A percentile compares a stretch with the other conserved stretches of the same genome.
Evolutionary conservation across 2,888 invertebrate genomes (phyloP).

Genomic region (Busseola fusca): DNA sequence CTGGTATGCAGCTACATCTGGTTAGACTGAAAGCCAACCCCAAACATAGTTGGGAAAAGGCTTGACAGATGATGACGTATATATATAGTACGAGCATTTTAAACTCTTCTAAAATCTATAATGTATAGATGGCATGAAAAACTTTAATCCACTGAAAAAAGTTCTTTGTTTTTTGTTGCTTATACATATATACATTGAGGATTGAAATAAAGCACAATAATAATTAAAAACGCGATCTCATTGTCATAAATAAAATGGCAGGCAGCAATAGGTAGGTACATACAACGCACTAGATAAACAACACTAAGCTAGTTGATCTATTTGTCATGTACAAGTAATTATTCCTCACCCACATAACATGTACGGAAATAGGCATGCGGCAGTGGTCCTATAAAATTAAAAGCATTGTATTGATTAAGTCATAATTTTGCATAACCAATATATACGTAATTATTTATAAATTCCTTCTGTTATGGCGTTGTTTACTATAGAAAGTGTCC

Average conservation of each 20-base stretch:
- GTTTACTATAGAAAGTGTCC: constrained; percentile 84
- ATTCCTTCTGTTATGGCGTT: constrained; percentile 70
- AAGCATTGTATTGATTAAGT: constrained; percentile 61
- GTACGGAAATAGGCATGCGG: constrained; percentile 45
- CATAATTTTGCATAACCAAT: constrained; percentile 60
- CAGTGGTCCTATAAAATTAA: constrained; percentile 33
- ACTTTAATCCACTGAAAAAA: background rate
- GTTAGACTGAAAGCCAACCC: background rate
- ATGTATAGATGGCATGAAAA: background rate
- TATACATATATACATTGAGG: background rate
- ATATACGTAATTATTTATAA: constrained; percentile 68
- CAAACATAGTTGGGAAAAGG: too few relatives aligned
- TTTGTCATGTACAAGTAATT: constrained; percentile 52
- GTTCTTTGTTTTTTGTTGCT: background rate
- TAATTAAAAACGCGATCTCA: constrained; percentile 23
- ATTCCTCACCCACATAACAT: constrained; percentile 54
- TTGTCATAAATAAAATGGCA: constrained; percentile 13
- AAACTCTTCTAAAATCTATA: background rate
- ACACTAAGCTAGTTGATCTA: constrained; percentile 42
- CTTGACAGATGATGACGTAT: background rate
- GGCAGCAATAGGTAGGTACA: background rate
- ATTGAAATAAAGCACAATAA: constrained; percentile 7
- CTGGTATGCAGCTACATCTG: background rate
- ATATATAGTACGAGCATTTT: background rate
- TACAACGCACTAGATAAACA: constrained; percentile 29